Evolutionary conservation across 2,888 invertebrate species (phyloP).

Genomic region (Altica lythri): DNA sequence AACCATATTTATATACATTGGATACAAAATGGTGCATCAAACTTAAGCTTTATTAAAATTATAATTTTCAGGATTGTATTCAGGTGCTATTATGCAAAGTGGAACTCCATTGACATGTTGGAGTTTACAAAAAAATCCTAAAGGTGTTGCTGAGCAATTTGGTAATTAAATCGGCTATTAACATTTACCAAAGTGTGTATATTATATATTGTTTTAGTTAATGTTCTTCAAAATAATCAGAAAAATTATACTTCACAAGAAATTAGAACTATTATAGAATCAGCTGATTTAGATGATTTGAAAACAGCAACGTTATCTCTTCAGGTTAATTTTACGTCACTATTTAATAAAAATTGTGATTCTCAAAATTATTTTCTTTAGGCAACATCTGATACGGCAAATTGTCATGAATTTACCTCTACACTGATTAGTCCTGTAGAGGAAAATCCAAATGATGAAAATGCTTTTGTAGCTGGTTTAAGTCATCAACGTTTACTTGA

Average conservation of each 20-base stretch:
- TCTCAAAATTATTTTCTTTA: background rate
- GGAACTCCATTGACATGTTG: constrained; percentile 18
- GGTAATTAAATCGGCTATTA: background rate
- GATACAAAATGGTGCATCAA: background rate
- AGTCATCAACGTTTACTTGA: constrained; percentile 9
- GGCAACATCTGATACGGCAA: background rate
- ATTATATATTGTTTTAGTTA: background rate
- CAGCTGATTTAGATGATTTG: background rate
- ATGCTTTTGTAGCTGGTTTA: constrained; percentile 7
- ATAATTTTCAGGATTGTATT: constrained; percentile 25
- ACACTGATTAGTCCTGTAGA: background rate
- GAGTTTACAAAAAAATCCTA: constrained; percentile 1
- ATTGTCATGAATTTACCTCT: background rate
- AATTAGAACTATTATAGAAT: background rate
- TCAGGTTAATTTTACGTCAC: too few species aligned
- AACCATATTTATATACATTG: background rate
- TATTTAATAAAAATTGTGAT: background rate
- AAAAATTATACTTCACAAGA: background rate
- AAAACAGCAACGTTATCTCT: background rate
- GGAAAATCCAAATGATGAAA: constrained; percentile 5
- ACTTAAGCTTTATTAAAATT: background rate
- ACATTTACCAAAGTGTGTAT: background rate
- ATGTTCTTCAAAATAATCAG: background rate
- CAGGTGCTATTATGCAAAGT: constrained; percentile 30
- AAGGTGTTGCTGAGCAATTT: background rate